phyloP scores from a whole-genome alignment of 2,888 invertebrate genomes.

The Parnassius apollo region DNA sequence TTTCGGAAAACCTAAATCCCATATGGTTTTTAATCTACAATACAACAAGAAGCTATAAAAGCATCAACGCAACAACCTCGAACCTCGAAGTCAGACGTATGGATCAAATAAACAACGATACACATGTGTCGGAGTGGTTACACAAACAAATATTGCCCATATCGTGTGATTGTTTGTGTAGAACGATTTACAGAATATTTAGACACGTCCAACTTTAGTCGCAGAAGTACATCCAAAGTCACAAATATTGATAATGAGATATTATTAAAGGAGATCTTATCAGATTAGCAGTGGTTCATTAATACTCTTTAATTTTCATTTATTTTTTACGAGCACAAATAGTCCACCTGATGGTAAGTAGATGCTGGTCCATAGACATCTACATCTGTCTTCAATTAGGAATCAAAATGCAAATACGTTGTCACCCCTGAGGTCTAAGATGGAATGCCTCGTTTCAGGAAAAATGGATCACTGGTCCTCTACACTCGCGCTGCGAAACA shows the following conservation, averaged over 20 bases:
- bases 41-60: constrained; percentile 42
- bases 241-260: too few species aligned
- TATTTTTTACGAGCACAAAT: too few species aligned
- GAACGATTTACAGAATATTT: constrained; percentile 9
- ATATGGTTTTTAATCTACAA: not conserved
- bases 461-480: too few species aligned
- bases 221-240: too few species aligned
- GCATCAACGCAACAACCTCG: constrained; percentile 52
- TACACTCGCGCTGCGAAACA: too few species aligned
- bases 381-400: too few species aligned
- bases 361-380: too few species aligned
- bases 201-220: constrained; percentile 5
- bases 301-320: not conserved
- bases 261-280: not conserved
- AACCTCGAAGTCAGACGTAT: constrained; percentile 46
- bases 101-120: constrained; percentile 36
- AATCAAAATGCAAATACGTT: too few species aligned
- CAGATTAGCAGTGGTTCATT: not conserved
- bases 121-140: constrained; percentile 35
- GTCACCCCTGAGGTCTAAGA: too few species aligned
- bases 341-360: too few species aligned
- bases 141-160: constrained; percentile 27
- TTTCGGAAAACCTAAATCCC: too few species aligned
- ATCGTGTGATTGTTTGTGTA: constrained; percentile 39
- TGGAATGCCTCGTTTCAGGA: too few species aligned